phyloP scores from a whole-genome alignment of 1,140 invertebrate genomes.

The Phenacoccus solenopsis region DNA sequence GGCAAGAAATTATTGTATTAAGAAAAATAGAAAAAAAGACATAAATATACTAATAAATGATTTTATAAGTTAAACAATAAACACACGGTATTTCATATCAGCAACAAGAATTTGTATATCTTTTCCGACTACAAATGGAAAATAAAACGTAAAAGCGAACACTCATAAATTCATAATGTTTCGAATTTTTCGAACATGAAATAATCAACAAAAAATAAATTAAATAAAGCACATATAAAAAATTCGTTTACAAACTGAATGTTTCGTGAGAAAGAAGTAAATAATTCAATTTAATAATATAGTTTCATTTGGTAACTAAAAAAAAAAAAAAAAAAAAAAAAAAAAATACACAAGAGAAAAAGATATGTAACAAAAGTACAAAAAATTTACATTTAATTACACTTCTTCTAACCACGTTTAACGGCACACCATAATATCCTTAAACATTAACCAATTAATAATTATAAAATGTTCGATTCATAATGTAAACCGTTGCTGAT shows the following conservation, averaged over 20 bases:
- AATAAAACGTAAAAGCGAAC: not conserved
- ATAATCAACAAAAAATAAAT: not conserved
- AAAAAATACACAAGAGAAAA: not conserved
- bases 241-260: not conserved
- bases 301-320: conserved; percentile 2
- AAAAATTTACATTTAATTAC: not conserved
- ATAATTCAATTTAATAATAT: not conserved
- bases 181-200: not conserved
- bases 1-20: conserved; percentile 3
- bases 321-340: not conserved
- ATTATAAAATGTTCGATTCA: not conserved
- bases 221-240: not conserved
- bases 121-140: not conserved
- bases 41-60: not conserved
- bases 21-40: not conserved
- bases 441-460: not conserved
- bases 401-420: not conserved
- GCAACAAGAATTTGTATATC: not conserved
- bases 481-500: not conserved
- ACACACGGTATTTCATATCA: not conserved
- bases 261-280: not conserved
- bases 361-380: not conserved
- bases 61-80: not conserved
- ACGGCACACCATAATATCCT: not conserved
- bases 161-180: not conserved